Evolutionary conservation across 2,888 invertebrate genomes (phyloP).

Genomic region (Conomelus anceps): DNA sequence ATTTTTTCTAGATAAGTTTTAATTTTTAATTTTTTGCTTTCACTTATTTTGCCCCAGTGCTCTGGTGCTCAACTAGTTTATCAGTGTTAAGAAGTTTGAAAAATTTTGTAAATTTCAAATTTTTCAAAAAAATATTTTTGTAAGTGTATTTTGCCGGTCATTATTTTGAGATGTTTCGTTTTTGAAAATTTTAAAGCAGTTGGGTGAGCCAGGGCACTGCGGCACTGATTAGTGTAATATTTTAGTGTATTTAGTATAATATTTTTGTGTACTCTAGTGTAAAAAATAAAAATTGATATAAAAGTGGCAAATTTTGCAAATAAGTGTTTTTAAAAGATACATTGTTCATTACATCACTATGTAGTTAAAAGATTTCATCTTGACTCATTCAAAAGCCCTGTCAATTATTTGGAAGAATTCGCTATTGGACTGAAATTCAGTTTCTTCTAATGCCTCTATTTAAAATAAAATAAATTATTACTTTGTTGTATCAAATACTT

Average conservation of each 20-base stretch:
- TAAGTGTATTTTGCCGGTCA: slow-evolving; percentile 2
- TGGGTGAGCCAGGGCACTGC: slow-evolving; percentile 83
- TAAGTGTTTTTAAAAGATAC: no score
- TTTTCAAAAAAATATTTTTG: neutral
- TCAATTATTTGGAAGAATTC: no score
- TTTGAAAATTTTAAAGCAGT: neutral
- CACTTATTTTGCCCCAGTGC: slow-evolving; percentile 22
- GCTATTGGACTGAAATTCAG: no score
- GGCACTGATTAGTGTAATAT: slow-evolving; percentile 24
- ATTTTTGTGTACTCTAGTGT: slow-evolving; percentile 16
- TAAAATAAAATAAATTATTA: no score
- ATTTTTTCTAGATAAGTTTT: slow-evolving; percentile 15
- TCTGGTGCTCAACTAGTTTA: slow-evolving; percentile 26
- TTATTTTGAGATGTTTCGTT: neutral
- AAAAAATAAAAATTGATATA: no score
- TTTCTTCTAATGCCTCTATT: no score
- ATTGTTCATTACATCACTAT: no score
- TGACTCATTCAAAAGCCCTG: no score
- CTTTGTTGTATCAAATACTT: no score
- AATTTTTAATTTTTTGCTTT: slow-evolving; percentile 22
- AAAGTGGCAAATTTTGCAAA: no score
- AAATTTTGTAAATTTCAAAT: neutral
- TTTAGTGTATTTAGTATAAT: slow-evolving; percentile 3
- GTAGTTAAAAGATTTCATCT: no score
- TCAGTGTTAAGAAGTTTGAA: neutral